Base-by-base conservation (phyloP, 2,113 vertebrate species). In the Callipepla squamata region DNA sequence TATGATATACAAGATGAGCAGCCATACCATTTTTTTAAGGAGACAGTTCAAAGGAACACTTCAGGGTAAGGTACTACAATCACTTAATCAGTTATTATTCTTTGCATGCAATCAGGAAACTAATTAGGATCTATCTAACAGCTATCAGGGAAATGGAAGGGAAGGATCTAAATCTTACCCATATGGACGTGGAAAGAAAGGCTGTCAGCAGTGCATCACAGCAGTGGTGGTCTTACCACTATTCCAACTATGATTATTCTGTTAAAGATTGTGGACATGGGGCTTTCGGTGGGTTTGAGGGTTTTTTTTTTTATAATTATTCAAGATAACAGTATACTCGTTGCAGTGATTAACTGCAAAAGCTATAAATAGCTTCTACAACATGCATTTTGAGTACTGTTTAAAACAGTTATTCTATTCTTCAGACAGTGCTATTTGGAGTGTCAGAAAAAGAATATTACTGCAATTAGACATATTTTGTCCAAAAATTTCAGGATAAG, bases 81-180 rank as follows among this genome's bases (percentile, higher is more conserved):
- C 81, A 79, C 45, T 92, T 78, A 57, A 85, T 86, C 74, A 65
- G 73, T 75, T 81, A 45, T 42, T 63, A 79, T 38, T 80, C 44
- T 89, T 80, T 86, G 87, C 40, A 44, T 63, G 66, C 89, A 80
- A 77, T 68, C 90, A 94, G 32, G 34, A 94, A 96, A 73, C 42
- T 63, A 85, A 53, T 90, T 91, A 94, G 69, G 65, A 87, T 91
- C 89, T 58, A 73, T 51, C 1, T 36, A 91, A 68, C 12, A 28
- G 23, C 45, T 96, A 47, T 40, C 63, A 91, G 47, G 32, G 13
- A 93, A 90, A 40, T 50, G 28, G 50, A 73, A 95, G 76, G 90
- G 93, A 26, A 68, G 76, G 48, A 45, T 53, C 62, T 79, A 87
- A 92, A 93, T 89, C 67, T 53, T 76, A 83, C 40, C 30, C 61